These are phyloP conservation scores for Planococcus citri DNA, from an alignment of 1,140 invertebrate genomes.

Conservation along the genomic window DNA sequence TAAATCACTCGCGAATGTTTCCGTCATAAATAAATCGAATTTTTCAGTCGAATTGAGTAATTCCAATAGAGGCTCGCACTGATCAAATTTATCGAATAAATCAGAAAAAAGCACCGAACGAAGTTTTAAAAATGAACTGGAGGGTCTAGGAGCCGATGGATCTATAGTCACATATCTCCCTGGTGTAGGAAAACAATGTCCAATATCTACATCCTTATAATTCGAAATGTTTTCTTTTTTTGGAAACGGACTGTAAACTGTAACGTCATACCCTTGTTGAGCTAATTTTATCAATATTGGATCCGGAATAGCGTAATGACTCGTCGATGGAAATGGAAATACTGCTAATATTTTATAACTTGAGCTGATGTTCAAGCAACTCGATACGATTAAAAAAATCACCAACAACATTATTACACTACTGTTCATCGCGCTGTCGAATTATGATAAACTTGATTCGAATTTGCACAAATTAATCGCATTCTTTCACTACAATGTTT, in stretches of 20 bases:
- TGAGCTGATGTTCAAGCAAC: background rate
- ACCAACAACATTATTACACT: background rate
- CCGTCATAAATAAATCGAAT: slow-evolving; percentile 27
- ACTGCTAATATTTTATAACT: slow-evolving; percentile 29
- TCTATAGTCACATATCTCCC: background rate
- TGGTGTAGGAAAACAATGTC: slow-evolving; percentile 21
- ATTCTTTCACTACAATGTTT: too few species aligned
- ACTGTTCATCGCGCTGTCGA: too few species aligned
- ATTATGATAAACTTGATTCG: too few species aligned
- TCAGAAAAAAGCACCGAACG: background rate
- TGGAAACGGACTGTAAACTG: slow-evolving; percentile 35
- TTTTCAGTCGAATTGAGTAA: too few species aligned
- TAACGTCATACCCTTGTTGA: slow-evolving; percentile 30
- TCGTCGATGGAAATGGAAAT: slow-evolving; percentile 30
- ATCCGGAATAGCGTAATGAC: slow-evolving; percentile 33
- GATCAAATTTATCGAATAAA: slow-evolving; percentile 18
- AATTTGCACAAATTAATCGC: too few species aligned
- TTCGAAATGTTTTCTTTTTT: slow-evolving; percentile 37
- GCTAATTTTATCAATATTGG: slow-evolving; percentile 30
- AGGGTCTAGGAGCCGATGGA: background rate
- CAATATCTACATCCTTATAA: slow-evolving; percentile 37
- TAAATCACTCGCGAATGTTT: slow-evolving; percentile 29
- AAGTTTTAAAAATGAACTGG: too few species aligned
- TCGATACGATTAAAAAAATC: background rate
- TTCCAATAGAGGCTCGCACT: background rate